A percentile compares a stretch with the other conserved stretches of the same genome.
These are phyloP conservation scores for Papilio polyxenes DNA, from an alignment of 1,140 invertebrate species.

Conservation along the genomic window DNA sequence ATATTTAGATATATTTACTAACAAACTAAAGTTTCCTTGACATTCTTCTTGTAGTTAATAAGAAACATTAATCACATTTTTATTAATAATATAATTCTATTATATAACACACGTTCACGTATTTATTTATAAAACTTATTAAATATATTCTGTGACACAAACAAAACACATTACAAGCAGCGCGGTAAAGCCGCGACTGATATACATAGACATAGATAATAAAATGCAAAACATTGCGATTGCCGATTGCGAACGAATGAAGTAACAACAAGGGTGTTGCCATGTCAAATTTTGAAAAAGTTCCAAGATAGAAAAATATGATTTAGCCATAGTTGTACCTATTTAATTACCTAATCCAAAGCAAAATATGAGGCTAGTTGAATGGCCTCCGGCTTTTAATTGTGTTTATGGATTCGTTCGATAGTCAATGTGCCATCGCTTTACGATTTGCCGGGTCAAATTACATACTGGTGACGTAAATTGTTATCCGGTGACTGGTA, in stretches of 20 bases:
- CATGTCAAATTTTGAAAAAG: not conserved
- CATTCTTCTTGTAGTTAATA: not conserved
- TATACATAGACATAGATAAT: not conserved
- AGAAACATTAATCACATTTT: not conserved
- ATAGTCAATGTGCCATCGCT: no score
- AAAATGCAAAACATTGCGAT: not conserved
- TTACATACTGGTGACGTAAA: no score
- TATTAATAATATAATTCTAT: not conserved
- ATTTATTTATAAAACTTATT: not conserved
- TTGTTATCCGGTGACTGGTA: not conserved
- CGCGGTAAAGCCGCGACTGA: not conserved
- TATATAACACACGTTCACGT: not conserved
- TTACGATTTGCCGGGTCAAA: no score
- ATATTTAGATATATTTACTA: not conserved
- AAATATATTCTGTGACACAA: not conserved
- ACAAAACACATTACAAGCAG: not conserved
- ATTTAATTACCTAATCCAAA: no score
- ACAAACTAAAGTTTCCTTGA: not conserved
- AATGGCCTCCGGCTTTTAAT: no score
- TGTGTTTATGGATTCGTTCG: no score
- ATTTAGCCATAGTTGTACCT: no score
- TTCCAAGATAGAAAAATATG: not conserved
- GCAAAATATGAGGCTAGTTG: no score
- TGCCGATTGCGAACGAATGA: no score
- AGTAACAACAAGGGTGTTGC: not conserved